Percentiles rank a stretch among this genome's conserved stretches.
phyloP scores from a whole-genome alignment of 2,888 invertebrate genomes.

The Poecilus cupreus region DNA sequence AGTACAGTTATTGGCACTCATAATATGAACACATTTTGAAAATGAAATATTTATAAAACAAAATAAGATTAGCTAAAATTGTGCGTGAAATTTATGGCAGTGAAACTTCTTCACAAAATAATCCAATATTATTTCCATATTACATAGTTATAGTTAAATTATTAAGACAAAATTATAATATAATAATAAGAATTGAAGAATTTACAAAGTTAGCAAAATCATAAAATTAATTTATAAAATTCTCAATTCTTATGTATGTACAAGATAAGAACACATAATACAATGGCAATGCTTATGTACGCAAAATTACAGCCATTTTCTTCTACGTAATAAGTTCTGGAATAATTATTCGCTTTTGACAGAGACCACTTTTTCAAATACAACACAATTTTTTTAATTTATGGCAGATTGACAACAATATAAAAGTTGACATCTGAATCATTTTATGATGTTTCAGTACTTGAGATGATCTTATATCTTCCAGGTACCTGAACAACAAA shows the following conservation, averaged over 20 bases:
- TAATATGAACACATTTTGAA: conserved; percentile 32
- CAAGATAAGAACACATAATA: conserved; percentile 42
- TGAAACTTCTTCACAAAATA: background rate
- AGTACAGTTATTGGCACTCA: conserved; percentile 1
- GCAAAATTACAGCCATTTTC: conserved; percentile 12
- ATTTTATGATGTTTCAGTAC: too few species aligned
- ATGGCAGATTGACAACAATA: too few species aligned
- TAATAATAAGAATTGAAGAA: conserved; percentile 17
- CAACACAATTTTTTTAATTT: too few species aligned
- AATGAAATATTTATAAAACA: conserved; percentile 23
- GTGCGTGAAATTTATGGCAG: conserved; percentile 35
- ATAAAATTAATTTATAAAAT: background rate
- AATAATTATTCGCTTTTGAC: background rate
- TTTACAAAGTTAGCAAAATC: background rate
- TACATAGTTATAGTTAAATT: conserved; percentile 18
- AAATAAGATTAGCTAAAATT: conserved; percentile 13
- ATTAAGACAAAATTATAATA: conserved; percentile 9
- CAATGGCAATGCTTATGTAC: conserved; percentile 38
- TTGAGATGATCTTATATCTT: too few species aligned
- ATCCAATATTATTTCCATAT: conserved; percentile 10
- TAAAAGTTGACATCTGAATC: too few species aligned
- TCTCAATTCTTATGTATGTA: conserved; percentile 38
- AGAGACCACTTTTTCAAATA: background rate
- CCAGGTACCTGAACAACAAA: too few species aligned
- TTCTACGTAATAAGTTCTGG: conserved; percentile 18